These are phyloP conservation scores for Helicoverpa zea DNA, from an alignment of 1,140 invertebrate genomes.

Conservation along the genomic window DNA sequence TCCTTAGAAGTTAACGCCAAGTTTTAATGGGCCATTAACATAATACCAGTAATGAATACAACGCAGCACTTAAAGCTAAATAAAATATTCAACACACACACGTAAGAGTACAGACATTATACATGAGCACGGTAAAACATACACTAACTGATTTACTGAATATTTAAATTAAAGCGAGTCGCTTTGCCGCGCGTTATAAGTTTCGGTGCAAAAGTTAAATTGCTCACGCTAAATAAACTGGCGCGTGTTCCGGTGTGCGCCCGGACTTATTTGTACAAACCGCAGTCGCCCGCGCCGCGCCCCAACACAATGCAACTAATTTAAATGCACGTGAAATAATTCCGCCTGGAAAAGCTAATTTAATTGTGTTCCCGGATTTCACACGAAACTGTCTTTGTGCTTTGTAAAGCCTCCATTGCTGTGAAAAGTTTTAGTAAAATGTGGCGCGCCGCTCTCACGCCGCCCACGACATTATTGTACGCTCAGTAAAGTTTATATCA, in stretches of 20 bases:
- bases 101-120: not conserved
- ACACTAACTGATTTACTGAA: constrained; percentile 42
- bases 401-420: not conserved
- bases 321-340: constrained; percentile 40
- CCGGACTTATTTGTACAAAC: constrained; percentile 18
- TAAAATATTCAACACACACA: not conserved
- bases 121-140: constrained; percentile 4
- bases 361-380: constrained; percentile 20
- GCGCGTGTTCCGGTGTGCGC: not conserved
- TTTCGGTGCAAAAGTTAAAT: constrained; percentile 40
- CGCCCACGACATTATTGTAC: not conserved
- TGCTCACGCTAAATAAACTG: constrained; percentile 34
- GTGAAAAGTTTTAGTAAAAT: not conserved
- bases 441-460: not conserved
- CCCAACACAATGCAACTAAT: constrained; percentile 23
- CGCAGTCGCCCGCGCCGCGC: not conserved
- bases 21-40: too few relatives aligned
- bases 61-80: not conserved
- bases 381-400: constrained; percentile 18
- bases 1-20: too few relatives aligned
- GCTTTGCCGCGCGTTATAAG: constrained; percentile 26
- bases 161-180: constrained; percentile 31
- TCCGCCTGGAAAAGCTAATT: constrained; percentile 38
- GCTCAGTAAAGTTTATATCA: not conserved
- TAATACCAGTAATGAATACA: too few relatives aligned